Evolutionary conservation across 2,113 vertebrate genomes (phyloP).

Genomic region (Cairina moschata): DNA sequence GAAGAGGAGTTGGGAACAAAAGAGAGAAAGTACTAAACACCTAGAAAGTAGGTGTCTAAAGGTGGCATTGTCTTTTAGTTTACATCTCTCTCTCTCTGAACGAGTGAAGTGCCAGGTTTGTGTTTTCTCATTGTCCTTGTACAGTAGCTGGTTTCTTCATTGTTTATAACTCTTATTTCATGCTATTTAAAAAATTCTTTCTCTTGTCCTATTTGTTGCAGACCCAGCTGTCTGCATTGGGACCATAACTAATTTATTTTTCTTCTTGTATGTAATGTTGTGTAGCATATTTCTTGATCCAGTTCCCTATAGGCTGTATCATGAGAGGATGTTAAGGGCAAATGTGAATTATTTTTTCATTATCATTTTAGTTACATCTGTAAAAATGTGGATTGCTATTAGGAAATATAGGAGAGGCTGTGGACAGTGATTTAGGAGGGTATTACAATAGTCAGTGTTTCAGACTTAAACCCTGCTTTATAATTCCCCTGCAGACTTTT

Average conservation of each 20-base stretch:
- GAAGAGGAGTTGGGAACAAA: not conserved
- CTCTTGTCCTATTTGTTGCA: not conserved
- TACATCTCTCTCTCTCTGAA: not conserved
- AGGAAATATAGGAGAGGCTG: not conserved
- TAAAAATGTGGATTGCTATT: not conserved
- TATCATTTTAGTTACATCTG: not conserved
- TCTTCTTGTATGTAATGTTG: not conserved
- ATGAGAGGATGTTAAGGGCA: not conserved
- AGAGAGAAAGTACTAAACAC: not conserved
- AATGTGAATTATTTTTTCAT: not conserved
- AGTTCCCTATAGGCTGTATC: not conserved
- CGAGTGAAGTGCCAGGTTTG: not conserved
- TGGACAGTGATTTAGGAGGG: not conserved
- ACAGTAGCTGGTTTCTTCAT: not conserved
- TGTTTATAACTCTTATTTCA: not conserved
- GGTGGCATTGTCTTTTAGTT: not conserved
- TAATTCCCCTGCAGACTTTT: not conserved
- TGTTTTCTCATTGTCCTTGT: not conserved
- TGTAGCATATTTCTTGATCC: not conserved
- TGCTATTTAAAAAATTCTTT: not conserved
- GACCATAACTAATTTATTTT: not conserved
- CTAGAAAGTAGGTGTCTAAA: not conserved
- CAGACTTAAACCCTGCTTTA: not conserved
- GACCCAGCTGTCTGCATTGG: not conserved
- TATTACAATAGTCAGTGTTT: not conserved